Percentiles rank a stretch among this genome's conserved stretches.
phyloP scores from a whole-genome alignment of 2,888 invertebrate genomes.

The Prenolepis imparis region DNA sequence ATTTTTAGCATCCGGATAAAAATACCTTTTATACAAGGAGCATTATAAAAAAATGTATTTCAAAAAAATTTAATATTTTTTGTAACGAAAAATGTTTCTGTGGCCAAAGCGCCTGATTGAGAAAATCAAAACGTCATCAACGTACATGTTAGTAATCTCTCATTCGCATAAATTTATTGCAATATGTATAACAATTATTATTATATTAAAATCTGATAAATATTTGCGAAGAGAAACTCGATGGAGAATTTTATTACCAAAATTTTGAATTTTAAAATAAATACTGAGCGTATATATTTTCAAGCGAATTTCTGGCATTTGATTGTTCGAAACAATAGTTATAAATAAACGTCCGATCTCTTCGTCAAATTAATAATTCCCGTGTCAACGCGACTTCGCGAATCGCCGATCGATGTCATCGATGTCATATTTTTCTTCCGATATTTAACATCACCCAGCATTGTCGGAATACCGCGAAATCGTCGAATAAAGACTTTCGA shows the following conservation, averaged over 20 bases:
- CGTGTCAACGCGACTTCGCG: constrained; percentile 14
- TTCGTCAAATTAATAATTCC: constrained; percentile 1
- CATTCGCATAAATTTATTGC: background rate
- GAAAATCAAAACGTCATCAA: background rate
- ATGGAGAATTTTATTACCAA: background rate
- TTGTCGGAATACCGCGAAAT: constrained; percentile 49
- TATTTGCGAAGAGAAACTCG: background rate
- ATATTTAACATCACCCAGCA: background rate
- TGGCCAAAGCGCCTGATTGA: background rate
- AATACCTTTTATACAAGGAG: background rate
- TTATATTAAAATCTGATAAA: constrained; percentile 15
- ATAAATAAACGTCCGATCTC: constrained; percentile 10
- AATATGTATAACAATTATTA: background rate
- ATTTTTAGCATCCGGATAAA: background rate
- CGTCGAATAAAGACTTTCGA: constrained; percentile 69
- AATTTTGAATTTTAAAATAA: background rate
- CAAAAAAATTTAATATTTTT: constrained; percentile 7
- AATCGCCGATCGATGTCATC: constrained; percentile 9
- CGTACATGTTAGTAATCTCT: background rate
- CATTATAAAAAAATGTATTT: background rate
- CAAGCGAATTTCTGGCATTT: background rate
- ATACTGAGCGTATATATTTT: constrained; percentile 1
- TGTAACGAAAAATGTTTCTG: background rate
- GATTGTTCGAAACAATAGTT: background rate
- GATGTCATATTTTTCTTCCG: background rate